Evolutionary conservation across 1,140 invertebrate species (phyloP), one percentile per base, ranked within the genome.

Genomic region (Caenorhabditis remanei): DNA sequence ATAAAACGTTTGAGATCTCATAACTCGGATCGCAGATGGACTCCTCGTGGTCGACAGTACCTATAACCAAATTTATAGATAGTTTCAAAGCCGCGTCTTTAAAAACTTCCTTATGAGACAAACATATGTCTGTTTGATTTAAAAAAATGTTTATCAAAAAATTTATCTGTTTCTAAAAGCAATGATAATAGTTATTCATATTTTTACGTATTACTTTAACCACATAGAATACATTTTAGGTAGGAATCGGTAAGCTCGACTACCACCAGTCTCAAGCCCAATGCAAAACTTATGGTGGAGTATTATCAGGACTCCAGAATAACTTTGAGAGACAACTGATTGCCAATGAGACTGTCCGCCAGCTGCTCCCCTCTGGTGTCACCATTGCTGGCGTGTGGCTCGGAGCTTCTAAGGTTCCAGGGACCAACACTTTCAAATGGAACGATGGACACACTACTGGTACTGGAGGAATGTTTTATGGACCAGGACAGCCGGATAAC

Each of bases 401-500:
- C 0, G 61, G 61, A 13, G 61, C 61, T 4, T 40, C 19, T 0
- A 58, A 58, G 19, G 19, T 58, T n/a, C 13, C 11, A 19, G 55
- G 55, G 19, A 58, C 55, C 19, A 58, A 58, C n/a, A 19, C 55
- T 0, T 63, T 63, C 24, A 0, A 24, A 9, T 63, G 61, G 61
- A 63, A 24, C 24, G 61, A 63, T 40, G 61, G 61, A 11, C 14
- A 11, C 24, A 63, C 61, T 63, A 63, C 61, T 24, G 61, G 61
- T 6, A 4, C 61, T 0, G 61, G 4, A 32, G 61, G 24, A 40
- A n/a, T 58, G 14, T 32, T 40, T 21, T 32, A 32, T 8, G 61
- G 61, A 63, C 61, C 61, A 32, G 61, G 61, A 11, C 61, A 63
- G 32, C 61, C 61, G 2, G 61, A 63, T 63, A 63, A 63, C 19